phyloP scores from a whole-genome alignment of 2,113 vertebrate genomes.

The Vidua macroura region DNA sequence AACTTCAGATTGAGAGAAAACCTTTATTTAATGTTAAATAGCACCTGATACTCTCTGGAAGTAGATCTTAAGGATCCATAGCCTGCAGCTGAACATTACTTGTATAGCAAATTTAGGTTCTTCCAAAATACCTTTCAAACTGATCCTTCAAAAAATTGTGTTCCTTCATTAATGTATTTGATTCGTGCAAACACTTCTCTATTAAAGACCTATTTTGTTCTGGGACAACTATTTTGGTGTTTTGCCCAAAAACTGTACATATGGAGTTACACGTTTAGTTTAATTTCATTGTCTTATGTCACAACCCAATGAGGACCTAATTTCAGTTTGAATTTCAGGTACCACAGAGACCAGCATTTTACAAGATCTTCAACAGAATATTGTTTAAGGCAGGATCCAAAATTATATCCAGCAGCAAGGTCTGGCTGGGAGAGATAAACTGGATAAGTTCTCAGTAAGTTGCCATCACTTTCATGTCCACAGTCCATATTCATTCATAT shows the following conservation, averaged over 20 bases:
- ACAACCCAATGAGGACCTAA: not conserved
- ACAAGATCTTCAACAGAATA: not conserved
- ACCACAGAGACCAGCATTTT: not conserved
- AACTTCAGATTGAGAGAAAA: not conserved
- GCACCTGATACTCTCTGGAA: not conserved
- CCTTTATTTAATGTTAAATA: not conserved
- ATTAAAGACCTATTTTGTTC: not conserved
- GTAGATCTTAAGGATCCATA: not conserved
- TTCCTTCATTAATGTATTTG: not conserved
- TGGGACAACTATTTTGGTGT: not conserved
- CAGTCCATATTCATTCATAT: not conserved
- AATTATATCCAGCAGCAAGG: not conserved
- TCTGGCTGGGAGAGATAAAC: not conserved
- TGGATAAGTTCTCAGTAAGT: not conserved
- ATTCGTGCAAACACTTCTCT: not conserved
- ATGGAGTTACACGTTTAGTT: not conserved
- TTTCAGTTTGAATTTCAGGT: not conserved
- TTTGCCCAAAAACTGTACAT: not conserved
- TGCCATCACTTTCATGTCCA: not conserved
- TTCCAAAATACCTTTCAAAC: not conserved
- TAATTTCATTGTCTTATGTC: not conserved
- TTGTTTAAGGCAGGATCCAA: not conserved
- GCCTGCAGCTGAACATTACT: not conserved
- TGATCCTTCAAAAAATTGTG: not conserved
- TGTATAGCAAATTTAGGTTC: not conserved